phyloP scores from a whole-genome alignment of 2,797 vertebrate species.

The Fundulus diaphanus region DNA sequence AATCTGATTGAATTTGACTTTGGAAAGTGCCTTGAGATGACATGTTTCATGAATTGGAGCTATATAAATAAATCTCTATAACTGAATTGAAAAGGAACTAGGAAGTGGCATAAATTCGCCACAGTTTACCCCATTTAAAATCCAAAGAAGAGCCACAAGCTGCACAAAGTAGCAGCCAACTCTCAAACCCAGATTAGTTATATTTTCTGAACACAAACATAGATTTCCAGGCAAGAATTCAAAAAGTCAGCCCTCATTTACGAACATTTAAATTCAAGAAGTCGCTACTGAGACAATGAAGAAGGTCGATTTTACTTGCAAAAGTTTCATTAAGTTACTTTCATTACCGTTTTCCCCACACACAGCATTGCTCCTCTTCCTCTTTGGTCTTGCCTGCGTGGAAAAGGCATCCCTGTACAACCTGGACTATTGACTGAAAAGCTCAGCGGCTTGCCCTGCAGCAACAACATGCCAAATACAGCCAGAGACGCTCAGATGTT shows the following conservation, averaged over 20 bases:
- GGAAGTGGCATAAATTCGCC: too few species aligned
- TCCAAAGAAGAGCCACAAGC: constrained; percentile 49
- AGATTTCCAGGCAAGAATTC: too few species aligned
- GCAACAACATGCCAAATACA: constrained; percentile 76
- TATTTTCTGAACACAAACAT: too few species aligned
- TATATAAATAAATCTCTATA: too few species aligned
- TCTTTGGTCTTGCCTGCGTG: constrained; percentile 41
- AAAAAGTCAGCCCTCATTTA: constrained; percentile 17
- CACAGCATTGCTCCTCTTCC: constrained; percentile 32
- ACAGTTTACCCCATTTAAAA: constrained; percentile 53
- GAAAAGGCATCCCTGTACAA: constrained; percentile 64
- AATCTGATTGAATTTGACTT: too few species aligned
- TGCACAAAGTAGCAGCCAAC: constrained; percentile 62
- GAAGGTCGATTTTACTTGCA: not conserved
- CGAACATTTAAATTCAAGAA: not conserved
- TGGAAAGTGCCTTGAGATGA: too few species aligned
- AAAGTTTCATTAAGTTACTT: too few species aligned
- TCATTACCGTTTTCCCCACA: constrained; percentile 32
- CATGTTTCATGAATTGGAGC: too few species aligned
- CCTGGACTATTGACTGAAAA: constrained; percentile 44
- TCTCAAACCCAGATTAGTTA: too few species aligned
- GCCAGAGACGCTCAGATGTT: constrained; percentile 49
- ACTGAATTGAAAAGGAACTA: too few species aligned
- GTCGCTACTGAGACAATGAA: not conserved
- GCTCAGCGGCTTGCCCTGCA: constrained; percentile 46